phyloP scores from a whole-genome alignment of 2,888 invertebrate genomes.

The Cancer borealis region DNA sequence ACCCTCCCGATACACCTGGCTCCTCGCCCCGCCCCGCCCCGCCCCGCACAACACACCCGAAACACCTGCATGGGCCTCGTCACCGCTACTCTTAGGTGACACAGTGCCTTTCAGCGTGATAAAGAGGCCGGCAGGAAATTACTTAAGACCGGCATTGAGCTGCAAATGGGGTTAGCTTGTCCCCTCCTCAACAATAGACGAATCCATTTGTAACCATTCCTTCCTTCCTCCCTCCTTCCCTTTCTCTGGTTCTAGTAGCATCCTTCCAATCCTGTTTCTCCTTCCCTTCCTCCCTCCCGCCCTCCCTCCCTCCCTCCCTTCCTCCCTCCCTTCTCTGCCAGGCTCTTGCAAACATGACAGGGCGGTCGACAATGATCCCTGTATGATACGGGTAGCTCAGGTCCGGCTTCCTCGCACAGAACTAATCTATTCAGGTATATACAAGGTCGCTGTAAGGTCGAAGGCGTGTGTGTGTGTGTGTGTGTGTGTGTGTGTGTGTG shows the following conservation, averaged over 20 bases:
- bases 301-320: slow-evolving; percentile 22
- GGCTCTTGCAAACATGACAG: not conserved
- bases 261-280: not conserved
- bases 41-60: not conserved
- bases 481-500: slow-evolving; percentile 1
- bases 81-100: not conserved
- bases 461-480: not conserved
- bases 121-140: not conserved
- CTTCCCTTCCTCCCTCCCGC: not conserved
- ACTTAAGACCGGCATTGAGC: not conserved
- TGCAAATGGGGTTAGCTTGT: not conserved
- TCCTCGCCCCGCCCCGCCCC: not conserved
- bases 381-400: not conserved
- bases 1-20: not conserved
- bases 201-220: not conserved
- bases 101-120: not conserved
- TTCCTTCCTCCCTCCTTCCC: not conserved
- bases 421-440: not conserved
- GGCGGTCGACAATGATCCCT: not conserved
- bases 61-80: not conserved
- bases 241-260: not conserved
- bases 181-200: not conserved
- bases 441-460: not conserved
- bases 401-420: not conserved
- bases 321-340: slow-evolving; percentile 34